Evolutionary conservation across 2,113 vertebrate genomes (phyloP).

Genomic region (Myiozetetes cayanensis): DNA sequence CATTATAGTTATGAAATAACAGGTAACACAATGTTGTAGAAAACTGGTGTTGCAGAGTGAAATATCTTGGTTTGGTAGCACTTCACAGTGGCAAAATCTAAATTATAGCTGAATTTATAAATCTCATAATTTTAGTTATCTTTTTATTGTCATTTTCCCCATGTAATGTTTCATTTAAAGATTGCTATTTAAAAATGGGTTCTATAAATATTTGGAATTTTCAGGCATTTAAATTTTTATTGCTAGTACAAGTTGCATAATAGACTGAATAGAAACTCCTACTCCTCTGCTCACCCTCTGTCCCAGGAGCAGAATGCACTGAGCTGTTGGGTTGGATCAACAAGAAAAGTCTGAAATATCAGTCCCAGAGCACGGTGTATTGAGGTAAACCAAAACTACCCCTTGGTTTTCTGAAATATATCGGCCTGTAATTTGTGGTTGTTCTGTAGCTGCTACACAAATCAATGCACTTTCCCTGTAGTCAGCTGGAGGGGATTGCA

Average conservation of each 20-base stretch:
- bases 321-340: background rate
- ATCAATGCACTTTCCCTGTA: background rate
- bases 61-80: background rate
- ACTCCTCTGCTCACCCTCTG: background rate
- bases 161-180: background rate
- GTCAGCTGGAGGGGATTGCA: background rate
- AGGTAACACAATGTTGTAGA: background rate
- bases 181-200: background rate
- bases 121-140: background rate
- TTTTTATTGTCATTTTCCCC: background rate
- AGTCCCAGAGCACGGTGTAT: background rate
- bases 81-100: background rate
- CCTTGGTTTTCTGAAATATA: background rate
- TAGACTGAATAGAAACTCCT: background rate
- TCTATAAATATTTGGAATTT: background rate
- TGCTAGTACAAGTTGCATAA: rapidly evolving
- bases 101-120: background rate
- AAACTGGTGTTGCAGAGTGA: background rate
- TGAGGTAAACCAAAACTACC: background rate
- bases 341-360: background rate
- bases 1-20: background rate
- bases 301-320: background rate
- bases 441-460: background rate
- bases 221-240: background rate
- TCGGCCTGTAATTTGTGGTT: background rate